Base-by-base conservation (phyloP, 2,113 vertebrate genomes). In the Carassius carassius region DNA sequence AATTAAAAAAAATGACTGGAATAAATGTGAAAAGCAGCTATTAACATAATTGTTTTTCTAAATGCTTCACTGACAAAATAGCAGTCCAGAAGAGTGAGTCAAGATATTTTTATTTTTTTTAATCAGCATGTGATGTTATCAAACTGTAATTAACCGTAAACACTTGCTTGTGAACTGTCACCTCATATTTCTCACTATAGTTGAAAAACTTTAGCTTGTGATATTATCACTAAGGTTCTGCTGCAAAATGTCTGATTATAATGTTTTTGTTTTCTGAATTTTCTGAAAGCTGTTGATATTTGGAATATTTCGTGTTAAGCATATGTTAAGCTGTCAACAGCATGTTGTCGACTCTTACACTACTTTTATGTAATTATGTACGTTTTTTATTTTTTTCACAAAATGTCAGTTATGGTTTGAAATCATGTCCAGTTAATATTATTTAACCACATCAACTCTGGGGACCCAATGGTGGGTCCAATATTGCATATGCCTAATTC, bases 81-180 rank as follows among this genome's bases (percentile, higher is more conserved):
- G 41, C 87, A 91, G 87, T 69, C 89, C 10, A 87, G 89, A 23
- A 89, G 90, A 89, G 88, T 90, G 87, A 89, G 87, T 90, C 82
- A 58, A 37, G 37, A 80, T 51, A 0, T 9, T 4, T 32, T 0
- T 41, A 6, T 7, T 10, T 14, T 47, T 37, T 77, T 49, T 44
- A 44, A 44, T 44, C 10, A 44, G 9, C 41, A 41, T 41, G 41
- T 11, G 41, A 44, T 44, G 41, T 11, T 35, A 37, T 25, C 29
- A 37, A 65, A 8, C 44, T 25, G 17, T 67, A 49, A 67, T 67
- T 62, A 62, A 13, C n/a, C 56, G 62, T 44, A 62, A 78, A 78
- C 56, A 44, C 56, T 17, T 79, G 77, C 77, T 47, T 79, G 58
- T 44, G 7, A 23, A 41, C 58, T 29, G 16, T 81, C 37, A 65